These are phyloP conservation scores for Netelia inedita DNA, from an alignment of 2,888 invertebrate species.

Conservation along the genomic window DNA sequence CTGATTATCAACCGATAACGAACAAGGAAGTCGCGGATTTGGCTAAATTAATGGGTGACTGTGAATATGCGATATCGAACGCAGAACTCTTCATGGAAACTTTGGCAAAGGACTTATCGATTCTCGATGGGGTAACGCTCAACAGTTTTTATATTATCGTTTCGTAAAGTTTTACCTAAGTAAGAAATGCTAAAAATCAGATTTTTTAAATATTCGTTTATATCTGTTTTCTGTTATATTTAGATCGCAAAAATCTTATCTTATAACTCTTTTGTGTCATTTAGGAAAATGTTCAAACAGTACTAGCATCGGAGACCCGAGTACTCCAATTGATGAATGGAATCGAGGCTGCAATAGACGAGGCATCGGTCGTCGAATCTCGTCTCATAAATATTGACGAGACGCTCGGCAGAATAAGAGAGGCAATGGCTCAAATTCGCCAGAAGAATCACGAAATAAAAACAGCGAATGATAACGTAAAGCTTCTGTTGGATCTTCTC, in stretches of 20 bases:
- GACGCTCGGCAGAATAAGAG: constrained; percentile 93
- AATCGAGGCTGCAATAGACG: constrained; percentile 91
- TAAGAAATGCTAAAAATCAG: constrained; percentile 26
- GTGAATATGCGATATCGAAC: constrained; percentile 95
- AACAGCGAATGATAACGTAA: constrained; percentile 94
- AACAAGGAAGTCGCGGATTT: constrained; percentile 95
- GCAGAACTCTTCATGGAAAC: constrained; percentile 93
- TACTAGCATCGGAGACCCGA: constrained; percentile 94
- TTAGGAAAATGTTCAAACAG: constrained; percentile 96
- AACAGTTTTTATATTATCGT: constrained; percentile 28
- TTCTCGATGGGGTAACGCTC: constrained; percentile 91
- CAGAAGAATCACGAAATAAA: constrained; percentile 95
- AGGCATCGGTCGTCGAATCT: constrained; percentile 90
- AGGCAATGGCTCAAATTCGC: constrained; percentile 96
- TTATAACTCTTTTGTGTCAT: constrained; percentile 62
- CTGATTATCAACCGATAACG: constrained; percentile 92
- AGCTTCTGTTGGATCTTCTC: constrained; percentile 91
- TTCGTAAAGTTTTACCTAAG: constrained; percentile 23
- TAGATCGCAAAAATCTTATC: too few relatives aligned
- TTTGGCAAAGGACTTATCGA: constrained; percentile 93
- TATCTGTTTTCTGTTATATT: too few relatives aligned
- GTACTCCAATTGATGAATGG: constrained; percentile 92
- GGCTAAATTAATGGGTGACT: constrained; percentile 92
- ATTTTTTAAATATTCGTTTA: too few relatives aligned
- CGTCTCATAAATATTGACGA: constrained; percentile 93